Conservation (phyloP, 2,888 invertebrate genomes). For the Acleris laterana region DNA sequence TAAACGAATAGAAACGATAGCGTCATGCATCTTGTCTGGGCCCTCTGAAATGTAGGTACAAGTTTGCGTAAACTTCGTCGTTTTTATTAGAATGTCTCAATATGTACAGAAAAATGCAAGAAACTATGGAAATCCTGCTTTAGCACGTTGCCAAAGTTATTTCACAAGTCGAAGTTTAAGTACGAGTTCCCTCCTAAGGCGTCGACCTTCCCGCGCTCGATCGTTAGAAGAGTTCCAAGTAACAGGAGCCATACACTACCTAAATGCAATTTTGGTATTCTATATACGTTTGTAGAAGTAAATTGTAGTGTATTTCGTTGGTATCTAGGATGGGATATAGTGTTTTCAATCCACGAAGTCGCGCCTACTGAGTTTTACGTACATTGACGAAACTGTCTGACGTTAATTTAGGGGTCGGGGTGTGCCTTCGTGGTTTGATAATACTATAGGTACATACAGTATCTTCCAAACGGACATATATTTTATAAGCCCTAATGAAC, state of each 20-base stretch:
- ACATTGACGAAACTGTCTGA: no score
- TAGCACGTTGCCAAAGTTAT: conserved; percentile 73
- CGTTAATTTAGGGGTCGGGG: no score
- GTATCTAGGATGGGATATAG: neutral
- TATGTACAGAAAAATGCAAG: conserved; percentile 73
- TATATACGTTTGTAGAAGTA: conserved; percentile 38
- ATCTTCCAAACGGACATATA: no score
- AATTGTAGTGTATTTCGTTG: neutral
- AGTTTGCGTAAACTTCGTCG: neutral
- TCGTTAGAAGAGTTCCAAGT: conserved; percentile 60
- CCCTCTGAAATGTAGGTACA: no score
- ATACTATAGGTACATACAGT: no score
- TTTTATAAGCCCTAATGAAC: no score
- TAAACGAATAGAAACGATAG: no score
- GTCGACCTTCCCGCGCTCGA: conserved; percentile 72
- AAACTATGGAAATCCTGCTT: conserved; percentile 74
- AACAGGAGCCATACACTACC: conserved; percentile 79
- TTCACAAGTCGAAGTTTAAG: conserved; percentile 71
- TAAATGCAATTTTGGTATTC: conserved; percentile 72
- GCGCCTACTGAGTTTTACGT: no score
- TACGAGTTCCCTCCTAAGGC: conserved; percentile 67
- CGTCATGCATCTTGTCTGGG: no score
- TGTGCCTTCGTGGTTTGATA: no score
- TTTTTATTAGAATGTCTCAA: neutral
- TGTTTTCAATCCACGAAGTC: neutral